Evolutionary conservation across 1,140 invertebrate species (phyloP), one percentile per base, ranked within the genome.

Genomic region (Nebria ingens): DNA sequence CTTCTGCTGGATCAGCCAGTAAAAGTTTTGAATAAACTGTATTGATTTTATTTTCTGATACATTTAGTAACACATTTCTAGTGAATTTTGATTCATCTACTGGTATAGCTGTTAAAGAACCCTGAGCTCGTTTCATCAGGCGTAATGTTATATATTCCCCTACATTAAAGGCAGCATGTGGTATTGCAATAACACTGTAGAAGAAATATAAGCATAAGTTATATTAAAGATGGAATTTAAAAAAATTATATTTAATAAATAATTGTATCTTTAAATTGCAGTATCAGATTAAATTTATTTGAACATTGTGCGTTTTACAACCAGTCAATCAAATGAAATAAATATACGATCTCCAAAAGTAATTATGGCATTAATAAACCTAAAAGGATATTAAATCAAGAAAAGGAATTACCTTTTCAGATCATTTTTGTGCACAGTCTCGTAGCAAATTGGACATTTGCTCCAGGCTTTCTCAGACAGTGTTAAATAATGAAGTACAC

Each of bases 321-420:
- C n/a, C n/a, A n/a, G n/a, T n/a, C n/a, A n/a, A n/a, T n/a, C n/a
- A n/a, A n/a, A n/a, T n/a, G n/a, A n/a, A n/a, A n/a, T n/a, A n/a
- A n/a, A n/a, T n/a, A n/a, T n/a, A n/a, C n/a, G n/a, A n/a, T n/a
- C n/a, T n/a, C n/a, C n/a, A n/a, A n/a, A n/a, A n/a, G n/a, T n/a
- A n/a, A n/a, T n/a, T n/a, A n/a, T n/a, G n/a, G n/a, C n/a, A n/a
- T n/a, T n/a, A n/a, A n/a, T n/a, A n/a, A n/a, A n/a, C n/a, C n/a
- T n/a, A n/a, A n/a, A n/a, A n/a, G n/a, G n/a, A n/a, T n/a, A n/a
- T n/a, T n/a, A n/a, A n/a, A n/a, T n/a, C n/a, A n/a, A n/a, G n/a
- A n/a, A n/a, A n/a, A n/a, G n/a, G n/a, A n/a, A n/a, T n/a, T n/a
- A 88, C 85, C 87, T 91, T 71, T 89, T 93, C 49, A 95, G 76